A percentile compares a stretch with the other conserved stretches of the same genome.
Evolutionary conservation across 2,888 invertebrate species (phyloP).

Genomic region (Sinhomidia bicolor): DNA sequence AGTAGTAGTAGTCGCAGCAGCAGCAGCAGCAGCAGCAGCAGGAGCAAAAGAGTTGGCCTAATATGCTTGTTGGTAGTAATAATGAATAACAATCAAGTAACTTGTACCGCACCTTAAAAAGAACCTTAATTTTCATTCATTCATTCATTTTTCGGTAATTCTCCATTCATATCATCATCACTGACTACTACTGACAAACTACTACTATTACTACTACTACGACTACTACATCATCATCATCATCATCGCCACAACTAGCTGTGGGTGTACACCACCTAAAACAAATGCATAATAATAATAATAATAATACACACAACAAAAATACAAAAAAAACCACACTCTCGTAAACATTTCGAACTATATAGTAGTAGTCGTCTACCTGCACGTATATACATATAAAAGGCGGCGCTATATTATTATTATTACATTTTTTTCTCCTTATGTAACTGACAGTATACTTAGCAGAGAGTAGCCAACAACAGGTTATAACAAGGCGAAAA

Average conservation of each 20-base stretch:
- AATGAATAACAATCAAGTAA: slow-evolving; percentile 70
- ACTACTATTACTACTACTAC: neutral
- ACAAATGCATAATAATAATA: neutral
- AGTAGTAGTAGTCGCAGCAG: slow-evolving; percentile 15
- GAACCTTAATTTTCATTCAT: slow-evolving; percentile 71
- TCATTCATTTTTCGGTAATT: slow-evolving; percentile 60
- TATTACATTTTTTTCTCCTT: neutral
- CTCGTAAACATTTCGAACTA: neutral
- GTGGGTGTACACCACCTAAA: neutral
- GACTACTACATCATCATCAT: neutral
- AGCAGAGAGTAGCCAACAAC: slow-evolving; percentile 13
- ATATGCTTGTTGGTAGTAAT: slow-evolving; percentile 31
- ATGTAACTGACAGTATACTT: slow-evolving; percentile 25
- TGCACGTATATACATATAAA: neutral
- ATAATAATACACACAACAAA: neutral
- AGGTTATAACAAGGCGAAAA: neutral
- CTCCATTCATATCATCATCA: slow-evolving; percentile 64
- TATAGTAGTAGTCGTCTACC: too few relatives aligned
- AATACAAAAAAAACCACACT: too few relatives aligned
- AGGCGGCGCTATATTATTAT: neutral
- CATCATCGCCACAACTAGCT: too few relatives aligned
- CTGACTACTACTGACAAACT: neutral
- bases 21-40: slow-evolving; percentile 27
- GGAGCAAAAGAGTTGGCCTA: slow-evolving; percentile 13
- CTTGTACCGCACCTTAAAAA: slow-evolving; percentile 74